Evolutionary conservation across 2,113 vertebrate species (phyloP).

Genomic region (Thamnaconus septentrionalis): DNA sequence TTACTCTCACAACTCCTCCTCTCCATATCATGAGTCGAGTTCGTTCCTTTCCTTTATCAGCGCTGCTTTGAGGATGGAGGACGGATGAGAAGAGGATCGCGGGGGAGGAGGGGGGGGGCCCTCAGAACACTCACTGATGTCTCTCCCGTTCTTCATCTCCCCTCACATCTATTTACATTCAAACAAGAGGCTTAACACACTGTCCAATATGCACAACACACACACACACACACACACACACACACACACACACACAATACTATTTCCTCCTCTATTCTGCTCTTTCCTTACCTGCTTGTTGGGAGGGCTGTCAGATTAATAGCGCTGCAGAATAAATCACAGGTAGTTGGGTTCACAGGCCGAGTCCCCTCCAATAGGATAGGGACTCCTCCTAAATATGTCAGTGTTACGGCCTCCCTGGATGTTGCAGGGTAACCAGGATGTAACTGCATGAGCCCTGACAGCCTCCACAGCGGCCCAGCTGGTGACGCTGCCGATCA

Average conservation of each 20-base stretch:
- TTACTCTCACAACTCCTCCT: too few species aligned
- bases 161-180: slow-evolving; percentile 38
- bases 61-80: slow-evolving; percentile 32
- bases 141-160: slow-evolving; percentile 35
- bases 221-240: slow-evolving; percentile 5
- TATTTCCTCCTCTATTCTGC: slow-evolving; percentile 20
- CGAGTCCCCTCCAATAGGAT: slow-evolving; percentile 31
- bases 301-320: slow-evolving; percentile 41
- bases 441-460: slow-evolving; percentile 17
- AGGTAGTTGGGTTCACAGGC: slow-evolving; percentile 36
- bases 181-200: slow-evolving; percentile 22
- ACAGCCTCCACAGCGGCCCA: slow-evolving; percentile 46
- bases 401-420: slow-evolving; percentile 20
- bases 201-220: neutral
- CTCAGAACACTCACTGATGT: slow-evolving; percentile 4
- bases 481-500: slow-evolving; percentile 32
- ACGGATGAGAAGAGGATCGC: slow-evolving; percentile 35
- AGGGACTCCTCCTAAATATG: slow-evolving; percentile 46
- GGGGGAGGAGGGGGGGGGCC: too few species aligned
- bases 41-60: slow-evolving; percentile 46
- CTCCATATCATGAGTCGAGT: slow-evolving; percentile 25
- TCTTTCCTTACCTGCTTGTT: slow-evolving; percentile 30
- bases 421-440: slow-evolving; percentile 33
- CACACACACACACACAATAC: slow-evolving; percentile 1
- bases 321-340: slow-evolving; percentile 44